These are phyloP conservation scores for Cydia strobilella DNA, from an alignment of 1,140 invertebrate genomes.

Conservation along the genomic window DNA sequence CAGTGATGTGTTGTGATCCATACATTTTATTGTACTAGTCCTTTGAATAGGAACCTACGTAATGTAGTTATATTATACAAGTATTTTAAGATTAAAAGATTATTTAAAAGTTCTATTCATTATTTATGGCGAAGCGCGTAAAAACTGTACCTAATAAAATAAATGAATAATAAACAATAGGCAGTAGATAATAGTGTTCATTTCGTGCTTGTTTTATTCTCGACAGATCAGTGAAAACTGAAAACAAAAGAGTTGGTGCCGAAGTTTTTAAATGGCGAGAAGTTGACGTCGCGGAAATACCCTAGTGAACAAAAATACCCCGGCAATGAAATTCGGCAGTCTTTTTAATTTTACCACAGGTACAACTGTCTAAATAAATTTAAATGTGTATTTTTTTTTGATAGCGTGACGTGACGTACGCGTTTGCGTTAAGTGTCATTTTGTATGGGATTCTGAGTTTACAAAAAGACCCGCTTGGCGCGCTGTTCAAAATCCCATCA, in stretches of 20 bases:
- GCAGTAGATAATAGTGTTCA: slow-evolving; percentile 17
- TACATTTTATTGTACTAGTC: slow-evolving; percentile 39
- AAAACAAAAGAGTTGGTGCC: slow-evolving; percentile 18
- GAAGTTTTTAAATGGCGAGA: slow-evolving; percentile 1
- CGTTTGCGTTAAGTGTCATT: no score
- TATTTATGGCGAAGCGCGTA: slow-evolving; percentile 47
- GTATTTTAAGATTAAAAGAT: slow-evolving; percentile 31
- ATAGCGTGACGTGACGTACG: no score
- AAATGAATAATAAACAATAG: slow-evolving; percentile 36
- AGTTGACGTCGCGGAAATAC: background rate
- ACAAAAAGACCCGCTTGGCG: no score
- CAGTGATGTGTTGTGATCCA: slow-evolving; percentile 43
- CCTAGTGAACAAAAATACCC: background rate
- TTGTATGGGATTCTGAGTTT: no score
- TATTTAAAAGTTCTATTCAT: slow-evolving; percentile 30
- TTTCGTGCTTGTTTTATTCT: slow-evolving; percentile 30
- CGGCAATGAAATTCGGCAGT: background rate
- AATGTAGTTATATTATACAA: slow-evolving; percentile 32
- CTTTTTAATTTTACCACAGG: background rate
- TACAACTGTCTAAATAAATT: background rate
- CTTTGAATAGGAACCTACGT: slow-evolving; percentile 32
- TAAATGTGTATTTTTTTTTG: no score
- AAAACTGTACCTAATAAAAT: slow-evolving; percentile 59
- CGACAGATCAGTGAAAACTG: background rate
- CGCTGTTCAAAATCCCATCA: no score